These are phyloP conservation scores for Pseudomyrmex cubaensis DNA, from an alignment of 1,140 invertebrate genomes.

Conservation along the genomic window DNA sequence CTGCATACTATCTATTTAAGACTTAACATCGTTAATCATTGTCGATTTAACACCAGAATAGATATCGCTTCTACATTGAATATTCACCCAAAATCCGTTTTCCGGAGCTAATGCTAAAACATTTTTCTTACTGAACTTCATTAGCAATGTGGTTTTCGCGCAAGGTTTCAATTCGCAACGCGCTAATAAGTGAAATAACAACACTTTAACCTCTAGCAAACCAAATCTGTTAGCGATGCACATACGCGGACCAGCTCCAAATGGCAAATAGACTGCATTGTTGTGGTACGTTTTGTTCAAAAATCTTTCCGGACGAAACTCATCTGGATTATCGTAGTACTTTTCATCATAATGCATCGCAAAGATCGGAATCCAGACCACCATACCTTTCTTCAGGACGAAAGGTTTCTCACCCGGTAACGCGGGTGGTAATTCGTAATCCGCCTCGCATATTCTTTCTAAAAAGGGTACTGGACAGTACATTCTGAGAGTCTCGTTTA, in stretches of 20 bases:
- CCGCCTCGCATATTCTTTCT: constrained; percentile 84
- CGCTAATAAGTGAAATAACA: constrained; percentile 54
- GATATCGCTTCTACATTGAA: constrained; percentile 44
- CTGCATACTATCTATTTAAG: neutral
- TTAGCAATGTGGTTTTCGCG: constrained; percentile 3
- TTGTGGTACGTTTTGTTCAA: constrained; percentile 19
- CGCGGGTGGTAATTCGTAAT: constrained; percentile 74
- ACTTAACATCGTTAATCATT: neutral
- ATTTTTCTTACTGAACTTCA: constrained; percentile 2
- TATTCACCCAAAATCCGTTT: constrained; percentile 77
- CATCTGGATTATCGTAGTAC: constrained; percentile 46
- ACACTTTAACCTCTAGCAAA: constrained; percentile 32
- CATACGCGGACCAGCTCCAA: constrained; percentile 60
- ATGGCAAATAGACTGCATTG: constrained; percentile 20
- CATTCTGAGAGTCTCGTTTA: constrained; percentile 86
- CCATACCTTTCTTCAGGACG: constrained; percentile 25
- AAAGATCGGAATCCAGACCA: constrained; percentile 24
- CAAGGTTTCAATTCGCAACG: constrained; percentile 29
- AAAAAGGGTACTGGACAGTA: constrained; percentile 84
- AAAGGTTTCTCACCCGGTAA: neutral
- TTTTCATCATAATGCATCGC: constrained; percentile 26
- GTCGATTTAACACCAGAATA: neutral
- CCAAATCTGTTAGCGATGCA: constrained; percentile 64
- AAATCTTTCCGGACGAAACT: constrained; percentile 52
- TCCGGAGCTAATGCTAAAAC: constrained; percentile 7